These are phyloP conservation scores for Danionella cerebrum DNA, from an alignment of 2,113 vertebrate species.

Conservation along the genomic window DNA sequence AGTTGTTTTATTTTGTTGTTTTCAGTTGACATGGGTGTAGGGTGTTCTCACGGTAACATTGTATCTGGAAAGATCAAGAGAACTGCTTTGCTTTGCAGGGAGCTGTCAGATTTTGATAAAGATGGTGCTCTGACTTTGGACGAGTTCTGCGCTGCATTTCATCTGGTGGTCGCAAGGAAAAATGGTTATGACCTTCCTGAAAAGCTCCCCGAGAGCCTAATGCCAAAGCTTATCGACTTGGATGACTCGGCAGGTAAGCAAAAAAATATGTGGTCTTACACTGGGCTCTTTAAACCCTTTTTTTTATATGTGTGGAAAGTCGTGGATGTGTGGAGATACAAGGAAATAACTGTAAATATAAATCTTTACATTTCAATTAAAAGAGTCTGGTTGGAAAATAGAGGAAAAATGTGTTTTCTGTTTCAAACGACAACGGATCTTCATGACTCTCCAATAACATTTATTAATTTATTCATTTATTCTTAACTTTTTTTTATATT, in stretches of 20 bases:
- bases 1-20: constrained; percentile 49
- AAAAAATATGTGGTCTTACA: background rate
- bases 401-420: no score
- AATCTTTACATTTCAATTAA: no score
- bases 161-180: constrained; percentile 95
- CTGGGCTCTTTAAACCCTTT: background rate
- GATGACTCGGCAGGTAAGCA: constrained; percentile 87
- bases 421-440: no score
- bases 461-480: no score
- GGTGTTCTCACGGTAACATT: no score
- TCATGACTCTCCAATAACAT: no score
- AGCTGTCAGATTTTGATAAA: constrained; percentile 98
- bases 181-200: constrained; percentile 97
- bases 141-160: constrained; percentile 97
- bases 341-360: no score
- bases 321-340: no score
- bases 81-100: constrained; percentile 64
- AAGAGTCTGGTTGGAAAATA: no score
- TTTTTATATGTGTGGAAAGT: background rate
- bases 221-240: constrained; percentile 98
- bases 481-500: no score
- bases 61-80: background rate
- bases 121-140: constrained; percentile 95
- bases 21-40: background rate
- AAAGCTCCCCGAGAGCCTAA: constrained; percentile 96